phyloP scores from a whole-genome alignment of 2,888 invertebrate genomes.

The Scaptodrosophila latifasciaeformis region DNA sequence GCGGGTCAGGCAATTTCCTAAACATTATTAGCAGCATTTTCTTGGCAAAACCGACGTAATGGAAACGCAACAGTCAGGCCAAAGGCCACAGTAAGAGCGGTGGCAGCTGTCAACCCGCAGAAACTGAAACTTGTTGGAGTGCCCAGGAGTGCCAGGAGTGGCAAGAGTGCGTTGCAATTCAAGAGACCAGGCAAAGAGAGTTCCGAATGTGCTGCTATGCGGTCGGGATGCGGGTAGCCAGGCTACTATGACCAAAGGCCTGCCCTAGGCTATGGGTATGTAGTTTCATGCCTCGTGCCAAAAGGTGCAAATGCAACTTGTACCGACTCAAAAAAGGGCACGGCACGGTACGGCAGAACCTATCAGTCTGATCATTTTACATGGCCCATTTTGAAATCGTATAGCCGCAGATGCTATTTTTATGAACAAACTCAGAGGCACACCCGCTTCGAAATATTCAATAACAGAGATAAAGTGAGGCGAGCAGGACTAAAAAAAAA shows the following conservation, averaged over 20 bases:
- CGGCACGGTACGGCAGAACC: slow-evolving; percentile 6
- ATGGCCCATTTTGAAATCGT: slow-evolving; percentile 36
- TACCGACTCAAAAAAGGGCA: slow-evolving; percentile 14
- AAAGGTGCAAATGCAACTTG: slow-evolving; percentile 55
- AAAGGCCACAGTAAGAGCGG: slow-evolving; percentile 14
- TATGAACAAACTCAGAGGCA: no score
- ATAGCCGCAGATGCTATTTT: slow-evolving; percentile 56
- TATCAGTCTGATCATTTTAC: slow-evolving; percentile 51
- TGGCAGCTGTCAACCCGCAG: slow-evolving; percentile 51
- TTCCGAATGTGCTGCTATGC: slow-evolving; percentile 34
- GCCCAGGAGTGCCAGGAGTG: neutral
- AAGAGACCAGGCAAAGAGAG: no score
- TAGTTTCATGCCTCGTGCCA: slow-evolving; percentile 48
- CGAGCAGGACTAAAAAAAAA: no score
- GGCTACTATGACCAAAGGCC: slow-evolving; percentile 8
- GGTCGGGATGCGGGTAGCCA: slow-evolving; percentile 7
- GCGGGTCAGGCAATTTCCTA: slow-evolving; percentile 1
- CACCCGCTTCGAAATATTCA: slow-evolving; percentile 44
- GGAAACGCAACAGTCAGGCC: no score
- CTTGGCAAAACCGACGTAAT: no score
- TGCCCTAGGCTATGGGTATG: slow-evolving; percentile 38
- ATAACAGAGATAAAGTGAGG: slow-evolving; percentile 30
- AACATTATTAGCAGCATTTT: slow-evolving; percentile 26
- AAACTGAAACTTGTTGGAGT: slow-evolving; percentile 29
- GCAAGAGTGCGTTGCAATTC: no score